phyloP scores from a whole-genome alignment of 2,113 vertebrate genomes.

The Chloroceryle aenea region DNA sequence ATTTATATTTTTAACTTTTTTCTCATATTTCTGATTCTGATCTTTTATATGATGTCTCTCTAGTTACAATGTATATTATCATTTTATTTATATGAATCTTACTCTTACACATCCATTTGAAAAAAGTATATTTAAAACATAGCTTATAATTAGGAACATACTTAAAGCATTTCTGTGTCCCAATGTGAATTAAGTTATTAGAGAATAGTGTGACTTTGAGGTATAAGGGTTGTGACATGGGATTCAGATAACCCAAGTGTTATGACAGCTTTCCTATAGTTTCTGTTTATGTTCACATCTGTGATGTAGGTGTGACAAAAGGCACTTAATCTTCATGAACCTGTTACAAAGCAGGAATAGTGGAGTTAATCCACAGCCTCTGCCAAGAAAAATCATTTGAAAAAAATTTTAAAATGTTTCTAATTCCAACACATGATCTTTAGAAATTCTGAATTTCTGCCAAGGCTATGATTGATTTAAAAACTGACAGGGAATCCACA shows the following conservation, averaged over 20 bases:
- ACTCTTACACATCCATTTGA: background rate
- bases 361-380: background rate
- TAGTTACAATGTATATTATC: background rate
- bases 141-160: background rate
- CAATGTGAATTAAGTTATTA: background rate
- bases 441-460: background rate
- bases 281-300: background rate
- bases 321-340: background rate
- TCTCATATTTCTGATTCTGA: background rate
- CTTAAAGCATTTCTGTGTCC: background rate
- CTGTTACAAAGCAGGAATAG: background rate
- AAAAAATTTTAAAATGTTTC: background rate
- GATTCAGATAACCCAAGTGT: background rate
- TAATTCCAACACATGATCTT: background rate
- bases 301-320: background rate
- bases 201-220: background rate
- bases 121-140: background rate
- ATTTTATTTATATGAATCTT: background rate
- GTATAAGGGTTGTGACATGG: background rate
- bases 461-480: background rate
- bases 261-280: background rate
- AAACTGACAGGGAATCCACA: background rate
- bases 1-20: background rate
- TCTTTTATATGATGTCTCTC: background rate
- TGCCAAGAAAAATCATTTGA: background rate